Base-by-base conservation (phyloP, 2,797 vertebrate genomes). In the Malacoraja senta region DNA sequence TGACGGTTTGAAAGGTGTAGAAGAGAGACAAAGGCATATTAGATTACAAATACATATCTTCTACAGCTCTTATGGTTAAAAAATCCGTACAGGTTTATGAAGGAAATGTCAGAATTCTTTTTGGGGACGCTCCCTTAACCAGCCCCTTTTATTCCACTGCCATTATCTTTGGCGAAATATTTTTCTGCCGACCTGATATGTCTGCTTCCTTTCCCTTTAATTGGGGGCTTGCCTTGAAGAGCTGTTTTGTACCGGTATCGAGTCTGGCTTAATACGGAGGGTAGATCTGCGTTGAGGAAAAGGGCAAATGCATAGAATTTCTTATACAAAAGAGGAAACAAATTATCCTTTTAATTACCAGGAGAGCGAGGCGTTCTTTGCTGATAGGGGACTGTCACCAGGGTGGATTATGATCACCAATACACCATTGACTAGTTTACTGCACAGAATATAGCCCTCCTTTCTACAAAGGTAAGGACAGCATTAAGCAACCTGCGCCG, bases 181-280 rank as follows among this genome's bases (percentile, higher is more conserved):
- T 88, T 88, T n/a, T 88, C 84, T 61, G 84, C 84, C 84, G 63
- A 88, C n/a, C 61, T 19, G n/a, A 68, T 63, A 58, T n/a, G 71
- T 74, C 24, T 21, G 21, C 8, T 21, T 35, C 17, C 84, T 68
- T 88, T 19, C 84, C 84, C 84, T 88, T 88, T 88, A 88, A 88
- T 8, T 32, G 63, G 84, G 63, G 61, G 84, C 84, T 88, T 68
- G 84, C 63, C 61, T 13, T 32, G 3, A 53, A 8, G 19, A 88
- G 61, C 84, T 68, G 84, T 68, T 88, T 68, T 32, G 53, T 61
- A 26, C 53, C 53, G 80, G 79, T 44, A 24, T 6, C 13, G 53
- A n/a, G 61, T 61, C 61, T 88, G 84, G n/a, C 61, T 88, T 63
- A 88, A 32, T 68, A 0, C n/a, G 35, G 63, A 68, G 84, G 61